Percentiles rank a stretch among this genome's conserved stretches.
These are phyloP conservation scores for Doris montereyensis DNA, from an alignment of 2,888 invertebrate species.

Conservation along the genomic window DNA sequence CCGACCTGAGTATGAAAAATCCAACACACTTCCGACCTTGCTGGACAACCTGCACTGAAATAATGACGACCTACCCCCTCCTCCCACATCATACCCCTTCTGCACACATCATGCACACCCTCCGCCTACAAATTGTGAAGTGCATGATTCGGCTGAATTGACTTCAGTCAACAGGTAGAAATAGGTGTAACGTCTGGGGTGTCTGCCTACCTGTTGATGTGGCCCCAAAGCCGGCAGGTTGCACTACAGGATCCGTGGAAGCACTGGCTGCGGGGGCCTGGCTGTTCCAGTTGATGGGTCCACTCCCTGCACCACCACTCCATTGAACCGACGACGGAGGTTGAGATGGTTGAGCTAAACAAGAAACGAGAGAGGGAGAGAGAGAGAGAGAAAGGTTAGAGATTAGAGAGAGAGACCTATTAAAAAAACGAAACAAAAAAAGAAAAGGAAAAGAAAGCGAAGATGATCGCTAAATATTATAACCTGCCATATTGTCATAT, in stretches of 20 bases:
- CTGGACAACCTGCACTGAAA: too few species aligned
- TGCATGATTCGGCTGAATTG: too few species aligned
- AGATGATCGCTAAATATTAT: background rate
- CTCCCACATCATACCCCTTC: too few species aligned
- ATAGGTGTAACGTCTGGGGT: too few species aligned
- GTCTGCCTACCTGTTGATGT: slow-evolving; percentile 42
- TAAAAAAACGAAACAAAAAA: background rate
- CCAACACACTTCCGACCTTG: too few species aligned
- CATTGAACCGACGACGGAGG: slow-evolving; percentile 42
- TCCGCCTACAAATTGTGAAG: too few species aligned
- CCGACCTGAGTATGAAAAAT: too few species aligned
- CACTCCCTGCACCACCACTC: slow-evolving; percentile 41
- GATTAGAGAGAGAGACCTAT: too few species aligned
- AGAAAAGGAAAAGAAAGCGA: background rate
- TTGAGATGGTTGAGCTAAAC: background rate
- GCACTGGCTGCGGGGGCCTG: slow-evolving; percentile 28
- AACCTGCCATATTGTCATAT: too few species aligned
- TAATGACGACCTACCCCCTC: too few species aligned
- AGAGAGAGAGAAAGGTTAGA: background rate
- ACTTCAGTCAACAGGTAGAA: too few species aligned
- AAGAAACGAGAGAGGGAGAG: background rate
- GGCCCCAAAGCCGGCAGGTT: slow-evolving; percentile 28
- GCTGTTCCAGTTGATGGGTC: slow-evolving; percentile 45
- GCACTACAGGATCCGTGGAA: background rate
- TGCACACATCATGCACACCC: too few species aligned